Base-by-base conservation (phyloP, 2,888 invertebrate genomes). In the Tineola bisselliella region DNA sequence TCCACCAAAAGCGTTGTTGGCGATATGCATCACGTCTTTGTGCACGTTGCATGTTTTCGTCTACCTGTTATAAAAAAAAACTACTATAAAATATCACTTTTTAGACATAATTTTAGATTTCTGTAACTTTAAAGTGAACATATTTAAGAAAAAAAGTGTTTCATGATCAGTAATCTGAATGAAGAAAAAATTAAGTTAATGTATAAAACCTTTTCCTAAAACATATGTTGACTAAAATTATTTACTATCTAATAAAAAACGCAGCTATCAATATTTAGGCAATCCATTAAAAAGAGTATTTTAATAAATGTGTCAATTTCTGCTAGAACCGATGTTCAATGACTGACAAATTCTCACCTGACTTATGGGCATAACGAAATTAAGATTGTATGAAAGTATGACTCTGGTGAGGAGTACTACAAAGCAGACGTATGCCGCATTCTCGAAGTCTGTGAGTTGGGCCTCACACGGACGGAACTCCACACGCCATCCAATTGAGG, bases 391-490 rank as follows among this genome's bases (percentile, higher is more conserved):
- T 19, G 98, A 96, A 56, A 99, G 89, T 71, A 99, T 98, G 65
- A 98, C 99, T 66, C 99, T 88, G 0, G 99, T 99, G 64, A 99
- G 89, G 58, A 99, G 88, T 15, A 99, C 99, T 12, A 99, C 93
- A 80, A 99, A 99, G 76, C 98, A 97, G 17, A 98, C 98, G 70
- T 97, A 94, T 3, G 99, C 99, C 0, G 99, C 99, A 87, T 99
- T 99, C 87, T 99, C 99, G 86, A 99, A 99, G 87, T 99, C 99
- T 0, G 99, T 99, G 67, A 99, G 90, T 82, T 99, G 99, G 17
- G 97, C 95, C 84, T 97, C 98, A 77, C 99, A 99, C 48, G 99
- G 99, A 30, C 99, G 91, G 88, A 99, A 99, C 88, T 99, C 99
- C 0, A 99, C 99, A 66, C 99, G 90, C 99, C 99, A 99, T 43